A percentile compares a stretch with the other conserved stretches of the same genome.
Evolutionary conservation across 2,888 invertebrate species (phyloP).

Genomic region (Drosophila yooni): DNA sequence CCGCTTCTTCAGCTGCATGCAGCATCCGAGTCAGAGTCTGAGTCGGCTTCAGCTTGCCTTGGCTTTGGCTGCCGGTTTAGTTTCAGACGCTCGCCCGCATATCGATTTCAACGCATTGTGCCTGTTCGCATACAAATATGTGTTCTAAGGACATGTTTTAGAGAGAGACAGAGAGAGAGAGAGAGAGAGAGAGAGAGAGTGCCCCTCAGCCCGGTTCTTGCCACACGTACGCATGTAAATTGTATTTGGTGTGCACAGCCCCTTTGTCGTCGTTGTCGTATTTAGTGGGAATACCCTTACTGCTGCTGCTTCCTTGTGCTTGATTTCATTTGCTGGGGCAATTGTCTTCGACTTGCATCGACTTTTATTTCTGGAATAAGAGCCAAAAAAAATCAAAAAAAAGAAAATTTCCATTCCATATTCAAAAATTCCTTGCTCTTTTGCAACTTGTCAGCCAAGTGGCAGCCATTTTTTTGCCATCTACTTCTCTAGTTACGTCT

Average conservation of each 20-base stretch:
- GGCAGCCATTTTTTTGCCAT: constrained; percentile 51
- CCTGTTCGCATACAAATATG: constrained; percentile 79
- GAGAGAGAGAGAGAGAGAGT: background rate
- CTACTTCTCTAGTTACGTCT: constrained; percentile 1
- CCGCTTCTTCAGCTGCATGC: constrained; percentile 37
- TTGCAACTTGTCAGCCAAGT: constrained; percentile 77
- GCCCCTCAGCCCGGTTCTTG: constrained; percentile 26
- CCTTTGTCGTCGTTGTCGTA: constrained; percentile 39
- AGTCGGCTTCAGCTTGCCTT: constrained; percentile 27
- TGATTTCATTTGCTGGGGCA: constrained; percentile 76
- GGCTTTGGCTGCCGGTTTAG: constrained; percentile 15
- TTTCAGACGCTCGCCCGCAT: constrained; percentile 67
- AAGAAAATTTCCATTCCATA: constrained; percentile 43
- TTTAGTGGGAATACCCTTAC: background rate
- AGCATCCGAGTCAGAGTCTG: background rate
- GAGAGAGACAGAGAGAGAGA: constrained; percentile 16
- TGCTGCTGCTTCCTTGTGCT: constrained; percentile 53
- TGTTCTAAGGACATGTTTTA: constrained; percentile 74
- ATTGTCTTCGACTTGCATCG: constrained; percentile 76
- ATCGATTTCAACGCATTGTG: constrained; percentile 80
- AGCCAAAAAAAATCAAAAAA: constrained; percentile 10
- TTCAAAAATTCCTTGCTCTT: constrained; percentile 76
- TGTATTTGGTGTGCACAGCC: constrained; percentile 62
- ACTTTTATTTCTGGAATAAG: constrained; percentile 65
- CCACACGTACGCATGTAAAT: constrained; percentile 80